Evolutionary conservation across 2,113 vertebrate genomes (phyloP).

Genomic region (Holacanthus passer): DNA sequence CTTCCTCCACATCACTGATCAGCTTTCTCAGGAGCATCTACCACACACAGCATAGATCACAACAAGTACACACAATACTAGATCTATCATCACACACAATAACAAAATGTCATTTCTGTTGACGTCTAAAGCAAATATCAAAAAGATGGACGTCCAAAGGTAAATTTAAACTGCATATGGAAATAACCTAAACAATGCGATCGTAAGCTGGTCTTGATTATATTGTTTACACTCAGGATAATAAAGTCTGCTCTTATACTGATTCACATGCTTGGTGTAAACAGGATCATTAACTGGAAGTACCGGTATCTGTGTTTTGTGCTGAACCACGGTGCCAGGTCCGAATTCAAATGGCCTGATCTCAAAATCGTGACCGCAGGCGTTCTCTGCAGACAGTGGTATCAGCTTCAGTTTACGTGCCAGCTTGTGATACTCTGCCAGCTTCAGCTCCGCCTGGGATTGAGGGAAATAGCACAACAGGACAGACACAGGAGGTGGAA

Average conservation of each 20-base stretch:
- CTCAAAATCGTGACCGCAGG: conserved; percentile 92
- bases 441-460: conserved; percentile 87
- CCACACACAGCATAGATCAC: conserved; percentile 10
- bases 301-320: conserved; percentile 91
- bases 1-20: conserved; percentile 83
- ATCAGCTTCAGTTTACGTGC: conserved; percentile 96
- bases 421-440: conserved; percentile 93
- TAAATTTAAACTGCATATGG: not conserved
- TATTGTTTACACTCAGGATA: not conserved
- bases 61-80: not conserved
- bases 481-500: not conserved
- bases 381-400: conserved; percentile 91
- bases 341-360: conserved; percentile 89
- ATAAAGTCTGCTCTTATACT: not conserved
- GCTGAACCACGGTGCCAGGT: conserved; percentile 84
- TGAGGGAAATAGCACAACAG: not conserved
- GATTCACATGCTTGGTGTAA: not conserved
- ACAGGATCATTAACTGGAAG: not conserved
- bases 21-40: conserved; percentile 83
- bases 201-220: not conserved
- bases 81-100: not conserved
- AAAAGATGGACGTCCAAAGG: not conserved
- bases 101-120: not conserved
- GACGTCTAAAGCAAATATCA: not conserved
- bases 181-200: not conserved